These are phyloP conservation scores for Stegodyphus dumicola DNA, from an alignment of 1,140 invertebrate species.

Conservation along the genomic window DNA sequence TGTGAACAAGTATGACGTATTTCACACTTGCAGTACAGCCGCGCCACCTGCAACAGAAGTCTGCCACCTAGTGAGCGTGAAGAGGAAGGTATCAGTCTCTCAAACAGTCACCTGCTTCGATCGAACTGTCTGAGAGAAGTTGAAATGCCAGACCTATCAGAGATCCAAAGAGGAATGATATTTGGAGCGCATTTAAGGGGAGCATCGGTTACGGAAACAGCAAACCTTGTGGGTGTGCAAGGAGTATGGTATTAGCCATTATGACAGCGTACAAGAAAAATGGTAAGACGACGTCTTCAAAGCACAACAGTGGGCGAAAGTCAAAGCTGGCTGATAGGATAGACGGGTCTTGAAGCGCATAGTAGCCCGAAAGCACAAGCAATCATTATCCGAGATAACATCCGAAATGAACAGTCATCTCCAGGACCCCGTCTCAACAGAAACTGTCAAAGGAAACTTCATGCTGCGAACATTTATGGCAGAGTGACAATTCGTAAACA, in stretches of 20 bases:
- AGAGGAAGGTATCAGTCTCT: slow-evolving; percentile 10
- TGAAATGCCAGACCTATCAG: slow-evolving; percentile 11
- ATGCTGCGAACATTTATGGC: no score
- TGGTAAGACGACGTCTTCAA: background rate
- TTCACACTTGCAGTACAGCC: slow-evolving; percentile 15
- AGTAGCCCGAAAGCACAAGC: no score
- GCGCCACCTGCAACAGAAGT: slow-evolving; percentile 9
- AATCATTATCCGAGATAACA: no score
- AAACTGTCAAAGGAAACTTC: no score
- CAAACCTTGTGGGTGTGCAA: background rate
- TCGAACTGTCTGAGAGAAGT: slow-evolving; percentile 4
- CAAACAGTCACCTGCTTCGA: slow-evolving; percentile 2
- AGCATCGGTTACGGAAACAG: background rate
- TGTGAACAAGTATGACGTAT: slow-evolving; percentile 10
- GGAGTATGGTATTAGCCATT: slow-evolving; percentile 27
- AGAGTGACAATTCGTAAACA: no score
- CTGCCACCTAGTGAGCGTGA: slow-evolving; percentile 9
- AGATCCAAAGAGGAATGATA: background rate
- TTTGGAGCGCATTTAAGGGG: background rate
- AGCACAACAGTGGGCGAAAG: no score
- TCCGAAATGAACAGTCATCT: no score
- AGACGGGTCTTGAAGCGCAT: no score
- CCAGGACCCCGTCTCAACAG: no score
- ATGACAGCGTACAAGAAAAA: slow-evolving; percentile 7
- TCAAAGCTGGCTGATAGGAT: no score